Evolutionary conservation across 1,140 invertebrate genomes (phyloP).

Genomic region (Drosophila ananassae): DNA sequence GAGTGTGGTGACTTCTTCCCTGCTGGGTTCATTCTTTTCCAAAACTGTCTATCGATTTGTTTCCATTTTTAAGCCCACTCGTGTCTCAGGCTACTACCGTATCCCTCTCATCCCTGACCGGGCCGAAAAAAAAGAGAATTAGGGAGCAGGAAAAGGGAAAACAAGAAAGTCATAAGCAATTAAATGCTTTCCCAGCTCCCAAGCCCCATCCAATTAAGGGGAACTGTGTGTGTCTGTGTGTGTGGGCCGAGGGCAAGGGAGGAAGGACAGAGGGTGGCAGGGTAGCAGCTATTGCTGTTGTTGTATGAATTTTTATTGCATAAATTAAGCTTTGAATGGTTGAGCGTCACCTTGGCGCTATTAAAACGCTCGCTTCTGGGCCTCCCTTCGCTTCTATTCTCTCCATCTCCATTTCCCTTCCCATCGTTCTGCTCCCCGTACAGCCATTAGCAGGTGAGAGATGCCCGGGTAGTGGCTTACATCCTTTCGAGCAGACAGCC

Average conservation of each 20-base stretch:
- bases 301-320: constrained; percentile 73
- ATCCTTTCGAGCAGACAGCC: constrained; percentile 40
- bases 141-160: constrained; percentile 29
- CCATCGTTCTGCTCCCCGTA: neutral
- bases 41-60: constrained; percentile 57
- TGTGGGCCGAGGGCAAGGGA: neutral
- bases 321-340: constrained; percentile 81
- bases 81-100: constrained; percentile 50
- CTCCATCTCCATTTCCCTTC: neutral
- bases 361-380: constrained; percentile 59
- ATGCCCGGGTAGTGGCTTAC: constrained; percentile 8
- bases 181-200: constrained; percentile 59
- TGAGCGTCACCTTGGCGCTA: constrained; percentile 80
- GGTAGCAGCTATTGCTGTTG: constrained; percentile 8
- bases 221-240: constrained; percentile 16
- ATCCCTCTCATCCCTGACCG: constrained; percentile 5
- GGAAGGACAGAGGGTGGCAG: constrained; percentile 4
- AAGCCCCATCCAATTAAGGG: constrained; percentile 65
- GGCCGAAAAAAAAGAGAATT: constrained; percentile 12
- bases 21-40: neutral
- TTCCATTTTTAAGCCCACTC: constrained; percentile 56
- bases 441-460: constrained; percentile 56
- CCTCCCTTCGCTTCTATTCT: constrained; percentile 1
- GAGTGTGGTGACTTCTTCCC: constrained; percentile 6
- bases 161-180: constrained; percentile 74